Conservation (phyloP, 2,797 vertebrate species). For the Takifugu ocellatus region DNA sequence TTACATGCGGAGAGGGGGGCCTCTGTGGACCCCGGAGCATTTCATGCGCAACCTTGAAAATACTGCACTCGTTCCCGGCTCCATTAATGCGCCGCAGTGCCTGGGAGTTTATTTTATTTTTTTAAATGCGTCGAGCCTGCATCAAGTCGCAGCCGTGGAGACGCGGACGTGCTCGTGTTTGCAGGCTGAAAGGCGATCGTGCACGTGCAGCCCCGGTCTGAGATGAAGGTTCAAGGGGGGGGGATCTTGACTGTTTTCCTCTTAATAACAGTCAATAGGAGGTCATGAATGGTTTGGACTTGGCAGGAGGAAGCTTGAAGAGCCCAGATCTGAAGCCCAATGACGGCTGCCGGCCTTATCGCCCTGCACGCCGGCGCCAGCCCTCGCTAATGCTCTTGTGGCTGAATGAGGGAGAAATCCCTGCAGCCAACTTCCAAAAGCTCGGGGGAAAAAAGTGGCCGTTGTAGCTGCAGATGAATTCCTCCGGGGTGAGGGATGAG, state of each 20-base stretch:
- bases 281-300: constrained; percentile 21
- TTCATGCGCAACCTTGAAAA: constrained; percentile 24
- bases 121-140: background rate
- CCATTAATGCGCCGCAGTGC: constrained; percentile 13
- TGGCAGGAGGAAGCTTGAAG: constrained; percentile 17
- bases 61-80: constrained; percentile 19
- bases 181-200: background rate
- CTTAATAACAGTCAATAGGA: constrained; percentile 2
- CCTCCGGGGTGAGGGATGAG: constrained; percentile 13
- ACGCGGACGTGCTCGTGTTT: background rate
- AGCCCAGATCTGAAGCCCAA: constrained; percentile 37
- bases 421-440: constrained; percentile 25
- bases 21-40: constrained; percentile 37
- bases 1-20: constrained; percentile 42
- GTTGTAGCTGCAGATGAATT: constrained; percentile 19
- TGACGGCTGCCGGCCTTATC: constrained; percentile 30
- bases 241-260: constrained; percentile 1
- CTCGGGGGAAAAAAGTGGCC: background rate
- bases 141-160: constrained; percentile 14
- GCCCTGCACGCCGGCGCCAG: constrained; percentile 24
- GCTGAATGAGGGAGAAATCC: constrained; percentile 40
- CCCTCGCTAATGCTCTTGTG: constrained; percentile 38
- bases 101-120: constrained; percentile 6
- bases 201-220: constrained; percentile 2
- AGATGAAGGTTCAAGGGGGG: background rate